Evolutionary conservation across 1,140 invertebrate species (phyloP).

Genomic region (Micrasema minimum): DNA sequence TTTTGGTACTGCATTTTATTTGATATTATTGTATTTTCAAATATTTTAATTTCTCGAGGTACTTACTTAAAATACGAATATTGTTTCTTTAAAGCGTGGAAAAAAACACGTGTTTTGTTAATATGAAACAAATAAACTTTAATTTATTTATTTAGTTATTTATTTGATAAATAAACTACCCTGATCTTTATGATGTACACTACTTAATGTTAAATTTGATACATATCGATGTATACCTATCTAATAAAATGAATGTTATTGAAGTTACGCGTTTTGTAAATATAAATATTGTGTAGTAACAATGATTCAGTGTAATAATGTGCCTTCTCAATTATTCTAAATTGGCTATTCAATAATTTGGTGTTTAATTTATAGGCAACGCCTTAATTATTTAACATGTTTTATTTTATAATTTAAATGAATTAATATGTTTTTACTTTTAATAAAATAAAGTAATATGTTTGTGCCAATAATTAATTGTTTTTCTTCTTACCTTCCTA

Average conservation of each 20-base stretch:
- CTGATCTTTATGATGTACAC: neutral
- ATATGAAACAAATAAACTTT: no score
- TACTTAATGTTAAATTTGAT: neutral
- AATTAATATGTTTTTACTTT: conserved; percentile 43
- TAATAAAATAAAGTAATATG: conserved; percentile 51
- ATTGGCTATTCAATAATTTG: conserved; percentile 28
- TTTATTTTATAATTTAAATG: conserved; percentile 47
- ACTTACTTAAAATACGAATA: no score
- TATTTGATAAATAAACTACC: neutral
- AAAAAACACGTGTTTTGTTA: no score
- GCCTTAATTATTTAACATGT: conserved; percentile 43
- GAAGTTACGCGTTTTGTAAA: conserved; percentile 20
- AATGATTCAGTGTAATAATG: neutral
- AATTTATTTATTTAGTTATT: no score
- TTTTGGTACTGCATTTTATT: no score
- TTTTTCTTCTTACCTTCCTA: neutral
- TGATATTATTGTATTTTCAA: no score
- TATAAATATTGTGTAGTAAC: neutral
- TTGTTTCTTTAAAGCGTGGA: no score
- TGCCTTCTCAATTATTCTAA: neutral
- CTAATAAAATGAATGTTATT: neutral
- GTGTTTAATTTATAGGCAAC: conserved; percentile 49
- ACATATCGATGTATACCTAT: neutral
- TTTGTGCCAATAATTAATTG: conserved; percentile 39
- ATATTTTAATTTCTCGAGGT: no score